Evolutionary conservation across 2,797 vertebrate species (phyloP).

Genomic region (Acanthurus tractus): DNA sequence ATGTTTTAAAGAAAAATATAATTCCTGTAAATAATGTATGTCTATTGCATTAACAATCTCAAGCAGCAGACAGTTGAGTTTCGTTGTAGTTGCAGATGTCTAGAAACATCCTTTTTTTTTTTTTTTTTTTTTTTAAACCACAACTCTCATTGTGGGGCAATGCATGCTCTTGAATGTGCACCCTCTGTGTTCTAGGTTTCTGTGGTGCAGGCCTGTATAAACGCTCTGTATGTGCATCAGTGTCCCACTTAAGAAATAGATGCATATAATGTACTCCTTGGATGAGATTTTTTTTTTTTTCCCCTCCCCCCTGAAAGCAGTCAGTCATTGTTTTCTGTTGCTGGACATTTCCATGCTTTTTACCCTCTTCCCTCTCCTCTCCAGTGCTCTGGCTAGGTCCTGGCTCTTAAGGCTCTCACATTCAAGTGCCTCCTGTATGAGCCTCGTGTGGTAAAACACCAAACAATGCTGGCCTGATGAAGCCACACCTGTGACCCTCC

Average conservation of each 20-base stretch:
- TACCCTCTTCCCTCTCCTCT: slow-evolving; percentile 32
- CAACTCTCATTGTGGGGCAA: slow-evolving; percentile 70
- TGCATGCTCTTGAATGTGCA: slow-evolving; percentile 84
- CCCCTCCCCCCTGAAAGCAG: slow-evolving; percentile 9
- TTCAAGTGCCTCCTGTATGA: slow-evolving; percentile 84
- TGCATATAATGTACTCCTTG: slow-evolving; percentile 50
- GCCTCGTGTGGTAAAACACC: slow-evolving; percentile 72
- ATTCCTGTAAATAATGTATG: slow-evolving; percentile 81
- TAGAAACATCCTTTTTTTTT: slow-evolving; percentile 34
- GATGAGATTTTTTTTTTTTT: slow-evolving; percentile 15
- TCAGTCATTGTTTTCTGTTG: slow-evolving; percentile 55
- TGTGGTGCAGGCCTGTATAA: slow-evolving; percentile 78
- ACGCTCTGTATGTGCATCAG: slow-evolving; percentile 73
- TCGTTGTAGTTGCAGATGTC: slow-evolving; percentile 62
- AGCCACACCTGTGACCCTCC: slow-evolving; percentile 60
- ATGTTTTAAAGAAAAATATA: slow-evolving; percentile 66
- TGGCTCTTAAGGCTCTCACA: slow-evolving; percentile 78
- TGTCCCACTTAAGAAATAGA: slow-evolving; percentile 71
- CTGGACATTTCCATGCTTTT: slow-evolving; percentile 40
- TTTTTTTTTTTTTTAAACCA: slow-evolving; percentile 41
- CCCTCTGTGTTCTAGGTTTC: slow-evolving; percentile 73
- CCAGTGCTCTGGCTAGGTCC: slow-evolving; percentile 55
- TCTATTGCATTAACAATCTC: slow-evolving; percentile 74
- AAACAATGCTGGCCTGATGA: slow-evolving; percentile 57
- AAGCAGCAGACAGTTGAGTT: slow-evolving; percentile 69